Percentiles rank a stretch among this genome's conserved stretches.
These are phyloP conservation scores for Planococcus citri DNA, from an alignment of 1,140 invertebrate genomes.

Conservation along the genomic window DNA sequence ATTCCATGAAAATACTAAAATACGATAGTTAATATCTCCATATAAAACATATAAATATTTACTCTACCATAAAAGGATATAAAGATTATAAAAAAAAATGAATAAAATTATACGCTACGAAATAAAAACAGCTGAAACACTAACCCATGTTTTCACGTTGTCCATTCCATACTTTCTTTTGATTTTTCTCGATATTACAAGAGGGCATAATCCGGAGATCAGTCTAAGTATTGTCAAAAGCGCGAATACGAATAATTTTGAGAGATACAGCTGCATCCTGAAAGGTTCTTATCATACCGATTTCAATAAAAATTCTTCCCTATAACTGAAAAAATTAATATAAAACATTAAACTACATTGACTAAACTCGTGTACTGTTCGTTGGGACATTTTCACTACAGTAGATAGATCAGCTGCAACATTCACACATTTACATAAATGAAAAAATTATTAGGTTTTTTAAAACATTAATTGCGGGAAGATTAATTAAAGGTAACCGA, in stretches of 20 bases:
- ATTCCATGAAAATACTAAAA: neutral
- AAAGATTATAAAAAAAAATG: neutral
- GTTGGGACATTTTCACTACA: neutral
- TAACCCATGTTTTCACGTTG: neutral
- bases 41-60: neutral
- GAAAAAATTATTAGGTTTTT: too few relatives aligned
- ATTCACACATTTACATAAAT: too few relatives aligned
- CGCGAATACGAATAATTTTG: neutral
- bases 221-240: neutral
- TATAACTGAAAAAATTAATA: neutral
- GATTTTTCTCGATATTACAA: neutral
- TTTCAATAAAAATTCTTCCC: neutral
- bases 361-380: neutral
- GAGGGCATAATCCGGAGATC: neutral
- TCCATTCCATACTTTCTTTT: neutral
- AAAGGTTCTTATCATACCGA: slow-evolving; percentile 2
- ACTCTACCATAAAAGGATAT: neutral
- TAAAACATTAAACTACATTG: neutral
- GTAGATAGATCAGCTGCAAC: too few relatives aligned
- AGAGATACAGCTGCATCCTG: neutral
- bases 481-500: neutral
- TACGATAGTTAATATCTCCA: neutral
- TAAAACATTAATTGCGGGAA: neutral
- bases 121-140: neutral
- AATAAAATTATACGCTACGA: neutral